phyloP scores from a whole-genome alignment of 2,888 invertebrate genomes.

The Glaucopsyche alexis region DNA sequence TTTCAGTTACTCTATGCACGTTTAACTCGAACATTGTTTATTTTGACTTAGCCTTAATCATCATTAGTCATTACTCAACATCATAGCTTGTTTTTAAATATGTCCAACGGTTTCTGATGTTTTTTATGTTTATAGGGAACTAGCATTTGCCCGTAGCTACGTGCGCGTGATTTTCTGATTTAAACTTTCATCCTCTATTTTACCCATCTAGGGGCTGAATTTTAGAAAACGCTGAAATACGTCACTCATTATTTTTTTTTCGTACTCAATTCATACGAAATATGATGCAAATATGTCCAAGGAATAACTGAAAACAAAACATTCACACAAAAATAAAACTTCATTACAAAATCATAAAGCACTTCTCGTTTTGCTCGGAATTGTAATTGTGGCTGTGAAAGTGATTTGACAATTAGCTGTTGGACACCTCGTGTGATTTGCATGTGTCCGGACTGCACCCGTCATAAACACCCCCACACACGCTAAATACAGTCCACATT shows the following conservation, averaged over 20 bases:
- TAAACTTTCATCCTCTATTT: no score
- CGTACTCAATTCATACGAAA: no score
- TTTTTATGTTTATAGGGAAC: background rate
- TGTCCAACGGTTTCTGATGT: background rate
- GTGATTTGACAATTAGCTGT: slow-evolving; percentile 14
- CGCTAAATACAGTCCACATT: background rate
- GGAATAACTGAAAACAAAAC: background rate
- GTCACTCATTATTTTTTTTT: no score
- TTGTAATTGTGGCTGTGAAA: background rate
- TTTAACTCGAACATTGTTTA: slow-evolving; percentile 20
- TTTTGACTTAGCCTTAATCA: slow-evolving; percentile 15
- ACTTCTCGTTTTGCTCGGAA: background rate
- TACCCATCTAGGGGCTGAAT: no score
- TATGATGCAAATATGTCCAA: slow-evolving; percentile 2
- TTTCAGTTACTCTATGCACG: slow-evolving; percentile 21
- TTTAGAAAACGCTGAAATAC: no score
- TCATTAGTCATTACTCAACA: slow-evolving; percentile 6
- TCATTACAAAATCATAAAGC: background rate
- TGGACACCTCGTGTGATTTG: slow-evolving; percentile 20
- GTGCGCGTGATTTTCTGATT: no score
- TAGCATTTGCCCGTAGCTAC: no score
- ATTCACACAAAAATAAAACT: background rate
- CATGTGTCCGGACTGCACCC: slow-evolving; percentile 13
- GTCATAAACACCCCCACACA: background rate
- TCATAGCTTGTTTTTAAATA: slow-evolving; percentile 10